Evolutionary conservation across 1,140 invertebrate species (phyloP).

Genomic region (Papilio glaucus): DNA sequence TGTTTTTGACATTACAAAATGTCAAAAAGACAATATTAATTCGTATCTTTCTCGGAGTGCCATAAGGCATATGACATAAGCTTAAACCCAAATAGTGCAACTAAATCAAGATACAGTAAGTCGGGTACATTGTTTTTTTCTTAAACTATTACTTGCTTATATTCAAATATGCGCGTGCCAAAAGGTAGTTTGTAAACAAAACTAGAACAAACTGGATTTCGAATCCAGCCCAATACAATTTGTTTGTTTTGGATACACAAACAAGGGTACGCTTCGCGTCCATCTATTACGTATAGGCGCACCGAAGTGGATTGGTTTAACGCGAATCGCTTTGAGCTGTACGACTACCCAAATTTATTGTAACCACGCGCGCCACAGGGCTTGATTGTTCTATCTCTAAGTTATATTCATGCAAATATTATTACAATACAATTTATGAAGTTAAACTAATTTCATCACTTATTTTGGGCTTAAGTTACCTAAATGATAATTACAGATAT

Average conservation of each 20-base stretch:
- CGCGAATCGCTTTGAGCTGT: slow-evolving; percentile 26
- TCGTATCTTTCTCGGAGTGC: no score
- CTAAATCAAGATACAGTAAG: no score
- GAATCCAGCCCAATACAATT: slow-evolving; percentile 7
- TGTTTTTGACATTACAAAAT: no score
- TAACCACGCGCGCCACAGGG: background rate
- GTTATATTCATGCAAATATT: background rate
- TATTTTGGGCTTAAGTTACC: no score
- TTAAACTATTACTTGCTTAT: no score
- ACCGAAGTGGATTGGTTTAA: slow-evolving; percentile 32
- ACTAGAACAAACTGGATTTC: slow-evolving; percentile 20
- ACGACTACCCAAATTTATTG: slow-evolving; percentile 19
- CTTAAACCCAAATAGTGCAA: no score
- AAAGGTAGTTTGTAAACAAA: slow-evolving; percentile 11
- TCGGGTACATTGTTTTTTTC: background rate
- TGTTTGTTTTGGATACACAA: slow-evolving; percentile 21
- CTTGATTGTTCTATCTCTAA: background rate
- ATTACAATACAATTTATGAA: background rate
- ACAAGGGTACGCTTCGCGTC: slow-evolving; percentile 2
- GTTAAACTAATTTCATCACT: background rate
- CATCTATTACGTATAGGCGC: slow-evolving; percentile 26
- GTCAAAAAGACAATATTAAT: no score
- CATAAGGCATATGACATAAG: no score
- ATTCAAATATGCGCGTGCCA: background rate
- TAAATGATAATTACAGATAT: no score